These are phyloP conservation scores for Zaprionus davidi DNA, from an alignment of 1,140 invertebrate genomes.

Conservation along the genomic window DNA sequence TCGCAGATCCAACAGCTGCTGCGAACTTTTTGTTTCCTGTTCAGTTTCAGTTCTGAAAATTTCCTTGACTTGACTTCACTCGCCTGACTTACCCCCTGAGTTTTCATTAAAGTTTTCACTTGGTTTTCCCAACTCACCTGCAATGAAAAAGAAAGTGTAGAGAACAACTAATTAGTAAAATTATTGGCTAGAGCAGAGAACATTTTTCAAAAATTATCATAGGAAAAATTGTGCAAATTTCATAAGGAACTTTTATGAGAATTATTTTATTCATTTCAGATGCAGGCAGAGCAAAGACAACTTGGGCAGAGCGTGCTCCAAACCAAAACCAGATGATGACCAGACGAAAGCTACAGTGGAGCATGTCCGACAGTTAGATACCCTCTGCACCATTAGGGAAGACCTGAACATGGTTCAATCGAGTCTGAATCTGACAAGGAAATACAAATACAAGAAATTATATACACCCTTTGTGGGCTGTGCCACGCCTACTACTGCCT, in stretches of 20 bases:
- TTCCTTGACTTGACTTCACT: not conserved
- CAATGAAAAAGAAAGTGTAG: conserved; percentile 8
- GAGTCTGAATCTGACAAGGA: too few relatives aligned
- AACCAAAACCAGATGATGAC: conserved; percentile 71
- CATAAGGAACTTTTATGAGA: not conserved
- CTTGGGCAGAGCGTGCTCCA: too few relatives aligned
- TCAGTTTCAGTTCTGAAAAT: conserved; percentile 19
- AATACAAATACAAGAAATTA: too few relatives aligned
- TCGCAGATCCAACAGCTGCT: conserved; percentile 37
- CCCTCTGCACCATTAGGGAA: too few relatives aligned
- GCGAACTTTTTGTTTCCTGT: conserved; percentile 14
- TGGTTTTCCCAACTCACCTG: conserved; percentile 10
- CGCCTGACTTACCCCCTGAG: conserved; percentile 7
- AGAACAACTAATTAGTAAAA: not conserved
- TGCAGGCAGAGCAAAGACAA: too few relatives aligned
- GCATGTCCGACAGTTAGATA: too few relatives aligned
- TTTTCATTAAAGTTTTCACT: conserved; percentile 1
- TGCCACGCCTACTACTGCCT: too few relatives aligned
- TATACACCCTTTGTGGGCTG: too few relatives aligned
- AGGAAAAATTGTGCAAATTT: conserved; percentile 8
- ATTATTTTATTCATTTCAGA: too few relatives aligned
- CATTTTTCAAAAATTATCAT: not conserved
- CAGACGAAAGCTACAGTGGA: too few relatives aligned
- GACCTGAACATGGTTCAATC: too few relatives aligned
- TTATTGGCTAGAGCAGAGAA: not conserved